Evolutionary conservation across 2,888 invertebrate species (phyloP).

Genomic region (Volucella bombylans): DNA sequence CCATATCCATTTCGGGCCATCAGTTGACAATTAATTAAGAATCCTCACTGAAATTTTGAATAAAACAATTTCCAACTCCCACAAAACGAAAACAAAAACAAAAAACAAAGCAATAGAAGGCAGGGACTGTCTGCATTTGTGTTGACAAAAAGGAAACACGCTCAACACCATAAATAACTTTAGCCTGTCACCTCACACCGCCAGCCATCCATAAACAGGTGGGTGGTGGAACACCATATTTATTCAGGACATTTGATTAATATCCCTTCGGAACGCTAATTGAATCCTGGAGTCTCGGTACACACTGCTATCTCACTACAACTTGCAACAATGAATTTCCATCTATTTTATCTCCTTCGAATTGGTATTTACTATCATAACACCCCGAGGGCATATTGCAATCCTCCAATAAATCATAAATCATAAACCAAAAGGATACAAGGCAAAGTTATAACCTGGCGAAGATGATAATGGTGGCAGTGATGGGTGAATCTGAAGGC

Average conservation of each 20-base stretch:
- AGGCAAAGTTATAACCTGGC: constrained; percentile 4
- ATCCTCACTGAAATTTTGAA: constrained; percentile 9
- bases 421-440: constrained; percentile 34
- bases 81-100: neutral
- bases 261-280: constrained; percentile 33
- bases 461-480: neutral
- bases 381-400: constrained; percentile 47
- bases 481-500: neutral
- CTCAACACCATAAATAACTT: neutral
- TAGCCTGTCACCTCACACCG: too few species aligned
- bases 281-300: constrained; percentile 15
- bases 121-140: too few species aligned
- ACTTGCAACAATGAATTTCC: constrained; percentile 1
- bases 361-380: constrained; percentile 48
- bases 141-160: neutral
- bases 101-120: neutral
- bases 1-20: neutral
- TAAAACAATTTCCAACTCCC: neutral
- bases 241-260: constrained; percentile 22
- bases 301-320: constrained; percentile 8
- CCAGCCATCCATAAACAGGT: too few species aligned
- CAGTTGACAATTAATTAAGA: constrained; percentile 24
- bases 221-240: too few species aligned
- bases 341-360: constrained; percentile 23
- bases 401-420: constrained; percentile 31